Base-by-base conservation (phyloP, 2,113 vertebrate species). In the Mormyrus lacerda region DNA sequence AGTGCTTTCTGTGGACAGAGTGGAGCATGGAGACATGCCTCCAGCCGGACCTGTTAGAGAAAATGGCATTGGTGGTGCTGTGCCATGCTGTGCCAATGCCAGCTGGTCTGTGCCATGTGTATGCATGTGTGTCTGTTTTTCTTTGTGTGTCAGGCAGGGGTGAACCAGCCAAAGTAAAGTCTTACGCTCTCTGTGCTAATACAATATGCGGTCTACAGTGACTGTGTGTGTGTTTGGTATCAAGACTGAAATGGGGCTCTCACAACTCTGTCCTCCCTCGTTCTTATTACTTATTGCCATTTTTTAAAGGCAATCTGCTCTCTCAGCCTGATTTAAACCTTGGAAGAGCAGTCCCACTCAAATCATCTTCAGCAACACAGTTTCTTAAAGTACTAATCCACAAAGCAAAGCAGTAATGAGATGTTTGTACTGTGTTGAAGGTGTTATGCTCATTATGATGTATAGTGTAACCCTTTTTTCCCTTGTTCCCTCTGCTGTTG, bases 71-170 rank as follows among this genome's bases (percentile, higher is more conserved):
- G 87, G 55, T 61, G 31, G 17, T 39, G 51, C 39, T 24, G 24
- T 44, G 87, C 53, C 6, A 27, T 31, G 4, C 27, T 87, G 51
- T 58, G 53, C 53, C 8, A 24, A 61, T 35, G 15, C 86, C 86
- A 87, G 51, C 51, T 65, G 53, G 39, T 58, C 24, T 58, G 31
- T 87, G 31, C 27, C 21, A 39, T 87, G 55, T 65, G 3, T 45
- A 53, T 79, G 69, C 50, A n/a, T 79, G 88, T 73, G 58, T 88
- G 24, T 88, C 21, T 87, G 39, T 87, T 53, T 87, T 53, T 58
- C 7, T 87, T 5, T 87, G 86, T n/a, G 51, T 87, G 39, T 87
- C 27, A 21, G 24, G 15, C 8, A 3, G 82, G 58, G 48, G 47
- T 55, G 45, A 51, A 9, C 44, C 47, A 27, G 85, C 19, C 39